phyloP scores from a whole-genome alignment of 2,888 invertebrate species.

The Lasius fuliginosus region DNA sequence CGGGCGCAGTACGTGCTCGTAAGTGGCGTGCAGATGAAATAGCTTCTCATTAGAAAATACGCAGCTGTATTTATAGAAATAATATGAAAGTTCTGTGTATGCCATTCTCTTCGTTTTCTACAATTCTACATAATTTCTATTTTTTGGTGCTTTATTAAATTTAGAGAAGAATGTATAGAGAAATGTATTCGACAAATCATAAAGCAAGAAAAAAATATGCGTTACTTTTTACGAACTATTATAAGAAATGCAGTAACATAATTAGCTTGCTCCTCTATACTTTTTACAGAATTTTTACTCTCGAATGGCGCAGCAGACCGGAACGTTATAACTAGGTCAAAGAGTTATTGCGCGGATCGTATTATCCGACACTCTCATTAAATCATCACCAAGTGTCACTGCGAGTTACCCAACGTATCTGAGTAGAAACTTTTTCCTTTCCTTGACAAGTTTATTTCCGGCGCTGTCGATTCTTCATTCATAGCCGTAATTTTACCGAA shows the following conservation, averaged over 20 bases:
- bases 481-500: background rate
- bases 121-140: background rate
- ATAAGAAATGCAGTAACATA: conserved; percentile 6
- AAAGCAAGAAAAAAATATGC: conserved; percentile 3
- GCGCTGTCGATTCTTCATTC: background rate
- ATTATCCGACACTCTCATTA: conserved; percentile 45
- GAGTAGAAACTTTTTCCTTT: conserved; percentile 26
- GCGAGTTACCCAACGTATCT: conserved; percentile 16
- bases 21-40: conserved; percentile 14
- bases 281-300: conserved; percentile 41
- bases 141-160: background rate
- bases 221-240: background rate
- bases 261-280: conserved; percentile 24
- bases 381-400: conserved; percentile 36
- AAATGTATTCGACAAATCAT: background rate
- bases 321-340: conserved; percentile 41
- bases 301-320: conserved; percentile 7
- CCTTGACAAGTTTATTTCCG: conserved; percentile 25
- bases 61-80: background rate
- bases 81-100: background rate
- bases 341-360: conserved; percentile 41
- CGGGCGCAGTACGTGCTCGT: background rate
- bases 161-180: background rate
- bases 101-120: background rate
- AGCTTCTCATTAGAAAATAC: background rate